phyloP scores from a whole-genome alignment of 2,797 vertebrate genomes.

The Melanotaenia pygmaea region DNA sequence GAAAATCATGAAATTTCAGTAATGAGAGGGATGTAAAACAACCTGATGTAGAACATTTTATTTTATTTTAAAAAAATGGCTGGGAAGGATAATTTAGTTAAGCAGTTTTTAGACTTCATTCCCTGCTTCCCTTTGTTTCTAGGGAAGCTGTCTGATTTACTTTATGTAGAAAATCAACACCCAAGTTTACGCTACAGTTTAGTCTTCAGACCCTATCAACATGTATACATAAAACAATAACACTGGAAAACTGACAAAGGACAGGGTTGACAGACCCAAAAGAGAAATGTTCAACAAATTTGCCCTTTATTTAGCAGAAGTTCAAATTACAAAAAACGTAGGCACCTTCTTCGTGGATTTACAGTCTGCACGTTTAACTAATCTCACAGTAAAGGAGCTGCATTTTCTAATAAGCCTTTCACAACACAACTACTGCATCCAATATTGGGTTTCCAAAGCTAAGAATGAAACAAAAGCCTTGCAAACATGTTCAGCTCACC shows the following conservation, averaged over 20 bases:
- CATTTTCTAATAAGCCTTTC: background rate
- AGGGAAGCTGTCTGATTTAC: too few species aligned
- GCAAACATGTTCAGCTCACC: slow-evolving; percentile 28
- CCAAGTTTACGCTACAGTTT: too few species aligned
- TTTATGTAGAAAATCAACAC: too few species aligned
- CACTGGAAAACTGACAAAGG: background rate
- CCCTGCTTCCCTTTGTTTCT: background rate
- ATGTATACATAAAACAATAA: background rate
- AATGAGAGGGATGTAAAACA: background rate
- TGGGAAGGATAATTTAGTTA: too few species aligned
- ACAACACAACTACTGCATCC: slow-evolving; percentile 24
- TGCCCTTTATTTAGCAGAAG: slow-evolving; percentile 67
- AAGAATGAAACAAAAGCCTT: slow-evolving; percentile 36
- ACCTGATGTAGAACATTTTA: background rate
- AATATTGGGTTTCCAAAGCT: slow-evolving; percentile 32
- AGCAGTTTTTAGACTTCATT: background rate
- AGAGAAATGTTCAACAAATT: slow-evolving; percentile 44
- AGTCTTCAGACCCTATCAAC: background rate
- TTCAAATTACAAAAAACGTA: slow-evolving; percentile 47
- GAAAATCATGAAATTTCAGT: background rate
- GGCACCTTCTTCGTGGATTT: slow-evolving; percentile 56
- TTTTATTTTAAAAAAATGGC: too few species aligned
- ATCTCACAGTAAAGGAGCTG: slow-evolving; percentile 39
- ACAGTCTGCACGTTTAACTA: slow-evolving; percentile 20
- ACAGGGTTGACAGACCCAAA: background rate